These are phyloP conservation scores for Triplophysa tibetana DNA, from an alignment of 2,113 vertebrate genomes.

Conservation along the genomic window DNA sequence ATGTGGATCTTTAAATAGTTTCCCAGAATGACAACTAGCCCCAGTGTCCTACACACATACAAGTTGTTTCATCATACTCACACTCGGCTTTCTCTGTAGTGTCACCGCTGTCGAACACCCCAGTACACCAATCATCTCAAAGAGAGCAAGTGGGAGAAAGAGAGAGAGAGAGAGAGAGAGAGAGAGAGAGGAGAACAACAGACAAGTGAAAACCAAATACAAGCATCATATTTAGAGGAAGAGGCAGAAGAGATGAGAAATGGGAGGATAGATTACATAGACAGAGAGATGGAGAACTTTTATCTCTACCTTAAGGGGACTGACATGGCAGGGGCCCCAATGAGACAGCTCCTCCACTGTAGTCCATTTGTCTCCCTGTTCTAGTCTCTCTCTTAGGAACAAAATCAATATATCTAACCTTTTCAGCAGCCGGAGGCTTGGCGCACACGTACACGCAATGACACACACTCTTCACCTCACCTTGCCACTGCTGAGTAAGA, in stretches of 20 bases:
- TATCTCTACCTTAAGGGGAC: constrained; percentile 35
- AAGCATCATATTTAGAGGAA: constrained; percentile 4
- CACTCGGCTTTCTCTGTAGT: neutral
- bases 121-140: constrained; percentile 23
- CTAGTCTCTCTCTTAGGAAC: constrained; percentile 52
- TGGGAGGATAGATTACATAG: constrained; percentile 33
- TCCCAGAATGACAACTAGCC: too few relatives aligned
- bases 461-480: constrained; percentile 41
- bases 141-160: neutral
- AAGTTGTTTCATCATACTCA: constrained; percentile 23
- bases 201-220: constrained; percentile 4
- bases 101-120: neutral
- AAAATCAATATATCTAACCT: constrained; percentile 55
- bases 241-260: constrained; percentile 43
- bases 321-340: constrained; percentile 33
- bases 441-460: constrained; percentile 4
- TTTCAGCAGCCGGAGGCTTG: constrained; percentile 40
- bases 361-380: constrained; percentile 55
- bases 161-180: neutral
- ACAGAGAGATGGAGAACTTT: constrained; percentile 49
- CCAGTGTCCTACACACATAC: neutral
- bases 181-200: neutral
- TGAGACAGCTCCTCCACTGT: constrained; percentile 44
- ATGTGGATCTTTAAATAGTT: too few relatives aligned
- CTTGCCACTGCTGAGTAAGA: constrained; percentile 33